Evolutionary conservation across 2,797 vertebrate species (phyloP).

Genomic region (Urophycis tenuis): DNA sequence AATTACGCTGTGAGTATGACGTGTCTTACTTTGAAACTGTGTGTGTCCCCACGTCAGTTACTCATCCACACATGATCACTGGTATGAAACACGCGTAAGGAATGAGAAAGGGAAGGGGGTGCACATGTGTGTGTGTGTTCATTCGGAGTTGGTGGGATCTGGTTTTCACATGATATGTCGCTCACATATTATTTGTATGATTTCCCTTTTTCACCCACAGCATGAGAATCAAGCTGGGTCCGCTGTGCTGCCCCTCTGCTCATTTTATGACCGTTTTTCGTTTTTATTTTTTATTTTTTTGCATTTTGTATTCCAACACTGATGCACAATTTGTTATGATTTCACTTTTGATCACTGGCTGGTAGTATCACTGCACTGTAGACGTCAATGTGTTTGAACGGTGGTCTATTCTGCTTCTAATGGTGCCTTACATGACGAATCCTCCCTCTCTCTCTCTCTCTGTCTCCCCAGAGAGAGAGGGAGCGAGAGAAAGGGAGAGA

Average conservation of each 20-base stretch:
- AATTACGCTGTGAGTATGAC: conserved; percentile 75
- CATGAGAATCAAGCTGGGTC: conserved; percentile 59
- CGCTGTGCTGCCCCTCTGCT: conserved; percentile 42
- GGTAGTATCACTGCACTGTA: conserved; percentile 29
- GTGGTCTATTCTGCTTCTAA: conserved; percentile 5
- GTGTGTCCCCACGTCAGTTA: conserved; percentile 69
- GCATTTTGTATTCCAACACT: conserved; percentile 38
- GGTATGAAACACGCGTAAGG: conserved; percentile 53
- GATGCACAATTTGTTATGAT: neutral
- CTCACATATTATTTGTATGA: conserved; percentile 38
- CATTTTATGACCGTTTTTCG: conserved; percentile 17
- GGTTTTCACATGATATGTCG: conserved; percentile 7
- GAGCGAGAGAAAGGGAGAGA: too few relatives aligned
- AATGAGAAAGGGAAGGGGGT: conserved; percentile 31
- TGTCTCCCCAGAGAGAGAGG: too few relatives aligned
- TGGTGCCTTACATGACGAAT: conserved; percentile 1
- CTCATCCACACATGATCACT: conserved; percentile 68
- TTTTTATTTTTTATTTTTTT: conserved; percentile 44
- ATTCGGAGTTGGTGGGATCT: conserved; percentile 44
- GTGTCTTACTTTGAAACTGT: conserved; percentile 66
- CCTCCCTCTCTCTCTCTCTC: too few relatives aligned
- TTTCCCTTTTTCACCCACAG: conserved; percentile 50
- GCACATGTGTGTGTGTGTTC: conserved; percentile 52
- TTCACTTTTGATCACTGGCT: conserved; percentile 22
- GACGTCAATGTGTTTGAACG: conserved; percentile 28